A percentile compares a stretch with the other conserved stretches of the same genome.
Evolutionary conservation across 2,888 invertebrate genomes (phyloP).

Genomic region (Conus canariensis): DNA sequence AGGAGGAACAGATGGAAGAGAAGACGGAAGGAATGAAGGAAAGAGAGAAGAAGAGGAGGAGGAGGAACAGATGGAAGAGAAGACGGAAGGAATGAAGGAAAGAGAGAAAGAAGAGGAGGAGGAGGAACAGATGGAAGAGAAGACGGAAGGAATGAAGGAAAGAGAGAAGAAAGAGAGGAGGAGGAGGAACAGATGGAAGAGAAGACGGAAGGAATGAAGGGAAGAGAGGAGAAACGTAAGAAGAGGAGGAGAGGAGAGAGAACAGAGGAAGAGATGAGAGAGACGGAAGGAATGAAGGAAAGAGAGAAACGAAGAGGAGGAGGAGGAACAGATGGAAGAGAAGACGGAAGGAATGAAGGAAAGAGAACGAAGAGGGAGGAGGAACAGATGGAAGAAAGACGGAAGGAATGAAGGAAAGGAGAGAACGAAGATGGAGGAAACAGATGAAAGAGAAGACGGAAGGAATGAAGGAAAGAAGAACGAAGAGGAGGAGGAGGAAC

Average conservation of each 20-base stretch:
- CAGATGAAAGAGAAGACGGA: too few species aligned
- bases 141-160: background rate
- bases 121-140: background rate
- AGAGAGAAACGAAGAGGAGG: background rate
- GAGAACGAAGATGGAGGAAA: too few species aligned
- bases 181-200: too few species aligned
- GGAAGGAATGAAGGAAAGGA: background rate
- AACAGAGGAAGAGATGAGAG: background rate
- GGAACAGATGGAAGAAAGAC: too few species aligned
- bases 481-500: too few species aligned
- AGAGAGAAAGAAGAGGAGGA: background rate
- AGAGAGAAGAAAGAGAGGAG: background rate
- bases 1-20: too few species aligned
- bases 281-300: too few species aligned
- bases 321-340: background rate
- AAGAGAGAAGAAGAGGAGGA: background rate
- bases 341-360: conserved; percentile 21
- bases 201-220: background rate
- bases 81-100: background rate
- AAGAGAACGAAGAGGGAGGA: background rate
- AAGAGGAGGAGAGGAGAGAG: background rate
- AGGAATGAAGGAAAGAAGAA: too few species aligned
- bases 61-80: background rate
- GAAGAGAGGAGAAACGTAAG: background rate
- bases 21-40: too few species aligned